Conservation (phyloP, 92 coral and sea anemone species). For the Porites lobata region DNA sequence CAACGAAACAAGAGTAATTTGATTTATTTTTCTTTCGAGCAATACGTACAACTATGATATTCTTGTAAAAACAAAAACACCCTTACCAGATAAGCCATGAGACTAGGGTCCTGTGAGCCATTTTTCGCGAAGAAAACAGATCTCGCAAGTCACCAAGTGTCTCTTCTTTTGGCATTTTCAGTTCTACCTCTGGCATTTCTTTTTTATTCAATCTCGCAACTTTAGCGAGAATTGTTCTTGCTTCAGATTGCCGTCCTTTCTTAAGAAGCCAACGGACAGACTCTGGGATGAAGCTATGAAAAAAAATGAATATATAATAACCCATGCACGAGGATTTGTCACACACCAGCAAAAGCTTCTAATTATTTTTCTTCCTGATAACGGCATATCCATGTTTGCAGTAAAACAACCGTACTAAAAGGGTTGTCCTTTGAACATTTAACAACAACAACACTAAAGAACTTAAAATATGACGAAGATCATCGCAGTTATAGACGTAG, state of each 20-base stretch:
- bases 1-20: too few species aligned
- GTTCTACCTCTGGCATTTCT: conserved; percentile 23
- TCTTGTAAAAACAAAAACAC: not conserved
- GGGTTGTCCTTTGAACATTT: too few species aligned
- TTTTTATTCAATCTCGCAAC: conserved; percentile 60
- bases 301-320: not conserved
- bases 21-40: too few species aligned
- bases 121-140: conserved; percentile 34
- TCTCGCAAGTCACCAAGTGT: conserved; percentile 58
- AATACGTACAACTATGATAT: too few species aligned
- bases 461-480: too few species aligned
- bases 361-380: too few species aligned
- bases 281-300: conserved; percentile 57
- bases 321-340: not conserved
- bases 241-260: conserved; percentile 53
- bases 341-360: too few species aligned
- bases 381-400: not conserved
- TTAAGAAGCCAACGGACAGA: conserved; percentile 70
- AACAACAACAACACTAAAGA: too few species aligned
- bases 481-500: too few species aligned
- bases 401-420: not conserved
- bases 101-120: conserved; percentile 27
- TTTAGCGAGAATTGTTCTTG: conserved; percentile 18
- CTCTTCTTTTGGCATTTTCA: conserved; percentile 44
- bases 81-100: conserved; percentile 57